phyloP scores from a whole-genome alignment of 2,797 vertebrate genomes.

The Ptychobarbus kaznakovi region DNA sequence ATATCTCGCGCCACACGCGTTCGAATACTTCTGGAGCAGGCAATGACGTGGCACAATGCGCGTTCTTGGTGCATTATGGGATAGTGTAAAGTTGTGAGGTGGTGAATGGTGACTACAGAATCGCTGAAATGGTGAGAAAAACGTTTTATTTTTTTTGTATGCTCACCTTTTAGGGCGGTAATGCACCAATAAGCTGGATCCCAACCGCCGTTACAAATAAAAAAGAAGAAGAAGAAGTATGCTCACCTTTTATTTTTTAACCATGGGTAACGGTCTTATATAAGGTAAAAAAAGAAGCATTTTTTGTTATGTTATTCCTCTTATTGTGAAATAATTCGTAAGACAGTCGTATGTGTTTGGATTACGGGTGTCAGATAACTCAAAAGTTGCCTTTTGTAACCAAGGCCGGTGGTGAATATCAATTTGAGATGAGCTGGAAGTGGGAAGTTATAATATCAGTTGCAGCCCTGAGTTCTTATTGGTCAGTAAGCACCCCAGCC shows the following conservation, averaged over 20 bases:
- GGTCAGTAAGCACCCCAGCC: background rate
- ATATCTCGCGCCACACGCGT: conserved; percentile 27
- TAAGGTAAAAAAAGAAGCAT: background rate
- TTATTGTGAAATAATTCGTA: background rate
- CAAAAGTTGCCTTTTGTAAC: background rate
- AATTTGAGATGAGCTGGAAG: background rate
- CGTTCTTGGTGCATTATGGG: conserved; percentile 61
- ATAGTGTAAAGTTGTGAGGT: conserved; percentile 45
- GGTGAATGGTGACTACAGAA: conserved; percentile 33
- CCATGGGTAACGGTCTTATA: background rate
- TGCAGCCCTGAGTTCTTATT: background rate
- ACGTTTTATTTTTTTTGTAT: background rate
- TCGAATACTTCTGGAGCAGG: conserved; percentile 18
- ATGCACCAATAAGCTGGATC: too few species aligned
- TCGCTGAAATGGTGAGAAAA: background rate
- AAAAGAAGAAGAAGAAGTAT: too few species aligned
- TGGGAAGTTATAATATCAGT: background rate
- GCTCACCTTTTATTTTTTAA: background rate
- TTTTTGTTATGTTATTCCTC: background rate
- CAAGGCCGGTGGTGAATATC: background rate
- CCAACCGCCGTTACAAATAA: too few species aligned
- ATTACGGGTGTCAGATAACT: background rate
- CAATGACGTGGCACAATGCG: background rate
- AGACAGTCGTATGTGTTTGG: background rate
- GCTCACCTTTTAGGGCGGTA: too few species aligned